These are phyloP conservation scores for Pseudorectes ferrugineus DNA, from an alignment of 2,113 vertebrate genomes.

Conservation along the genomic window DNA sequence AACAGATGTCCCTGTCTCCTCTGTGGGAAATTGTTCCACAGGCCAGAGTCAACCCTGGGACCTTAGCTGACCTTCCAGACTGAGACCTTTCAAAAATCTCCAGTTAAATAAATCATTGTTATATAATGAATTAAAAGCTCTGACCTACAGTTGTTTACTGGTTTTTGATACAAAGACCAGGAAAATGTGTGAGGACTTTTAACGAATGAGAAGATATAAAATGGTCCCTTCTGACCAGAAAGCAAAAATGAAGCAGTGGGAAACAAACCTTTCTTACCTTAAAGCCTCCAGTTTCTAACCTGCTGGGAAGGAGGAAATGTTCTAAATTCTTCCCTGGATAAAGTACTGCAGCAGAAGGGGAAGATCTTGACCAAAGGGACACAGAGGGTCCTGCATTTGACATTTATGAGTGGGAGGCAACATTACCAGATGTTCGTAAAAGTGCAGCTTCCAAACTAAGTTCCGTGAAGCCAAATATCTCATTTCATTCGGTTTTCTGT, in stretches of 20 bases:
- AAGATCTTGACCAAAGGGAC: constrained; percentile 28
- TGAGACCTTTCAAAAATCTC: background rate
- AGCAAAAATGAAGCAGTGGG: background rate
- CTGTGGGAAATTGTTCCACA: background rate
- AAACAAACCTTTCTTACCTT: background rate
- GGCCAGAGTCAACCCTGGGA: background rate
- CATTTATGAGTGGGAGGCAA: constrained; percentile 44
- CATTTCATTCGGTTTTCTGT: constrained; percentile 36
- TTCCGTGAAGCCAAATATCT: constrained; percentile 12
- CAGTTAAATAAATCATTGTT: background rate
- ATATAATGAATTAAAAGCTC: background rate
- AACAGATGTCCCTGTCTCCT: background rate
- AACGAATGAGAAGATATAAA: background rate
- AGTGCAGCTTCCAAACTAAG: background rate
- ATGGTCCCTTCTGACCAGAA: background rate
- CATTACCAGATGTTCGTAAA: constrained; percentile 54
- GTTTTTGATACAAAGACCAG: background rate
- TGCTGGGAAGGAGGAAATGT: constrained; percentile 43
- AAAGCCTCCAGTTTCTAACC: constrained; percentile 19
- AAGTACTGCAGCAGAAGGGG: constrained; percentile 9
- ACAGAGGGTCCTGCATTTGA: background rate
- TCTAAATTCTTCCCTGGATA: constrained; percentile 32
- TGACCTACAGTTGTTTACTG: background rate
- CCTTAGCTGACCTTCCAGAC: background rate
- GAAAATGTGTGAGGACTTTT: background rate